Evolutionary conservation across 2,888 invertebrate species (phyloP).

Genomic region (Catocala sponsa): DNA sequence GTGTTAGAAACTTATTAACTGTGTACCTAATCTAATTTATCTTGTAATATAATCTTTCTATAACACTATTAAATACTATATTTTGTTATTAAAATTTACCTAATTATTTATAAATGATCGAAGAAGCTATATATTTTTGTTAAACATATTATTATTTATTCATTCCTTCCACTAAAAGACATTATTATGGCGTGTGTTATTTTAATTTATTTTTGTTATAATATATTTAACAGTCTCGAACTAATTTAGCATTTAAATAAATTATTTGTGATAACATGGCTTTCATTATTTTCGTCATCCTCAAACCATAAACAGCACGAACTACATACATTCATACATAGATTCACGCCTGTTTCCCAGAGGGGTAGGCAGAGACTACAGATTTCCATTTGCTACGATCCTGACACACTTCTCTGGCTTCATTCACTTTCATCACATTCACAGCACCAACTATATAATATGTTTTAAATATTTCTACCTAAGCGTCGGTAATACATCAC

Average conservation of each 20-base stretch:
- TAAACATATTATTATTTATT: conserved; percentile 59
- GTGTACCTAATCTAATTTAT: no score
- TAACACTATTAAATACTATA: conserved; percentile 6
- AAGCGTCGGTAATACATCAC: no score
- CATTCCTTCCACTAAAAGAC: conserved; percentile 83
- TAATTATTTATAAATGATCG: conserved; percentile 13
- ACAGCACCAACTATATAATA: no score
- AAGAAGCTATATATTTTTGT: conserved; percentile 45
- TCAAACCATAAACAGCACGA: not conserved
- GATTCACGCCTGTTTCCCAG: no score
- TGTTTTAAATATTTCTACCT: no score
- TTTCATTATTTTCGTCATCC: conserved; percentile 5
- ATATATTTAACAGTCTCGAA: conserved; percentile 46
- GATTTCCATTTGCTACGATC: no score
- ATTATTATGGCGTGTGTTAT: conserved; percentile 62
- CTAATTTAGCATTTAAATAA: conserved; percentile 49
- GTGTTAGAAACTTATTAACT: no score
- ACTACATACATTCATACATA: no score
- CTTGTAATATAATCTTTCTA: not conserved
- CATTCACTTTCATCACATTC: no score
- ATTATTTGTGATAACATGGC: conserved; percentile 23
- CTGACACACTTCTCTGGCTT: no score
- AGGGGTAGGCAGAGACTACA: no score
- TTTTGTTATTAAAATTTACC: conserved; percentile 3
- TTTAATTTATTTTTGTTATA: conserved; percentile 63